Conservation (phyloP, 2,888 invertebrate genomes). For the Odontomyia ornata region DNA sequence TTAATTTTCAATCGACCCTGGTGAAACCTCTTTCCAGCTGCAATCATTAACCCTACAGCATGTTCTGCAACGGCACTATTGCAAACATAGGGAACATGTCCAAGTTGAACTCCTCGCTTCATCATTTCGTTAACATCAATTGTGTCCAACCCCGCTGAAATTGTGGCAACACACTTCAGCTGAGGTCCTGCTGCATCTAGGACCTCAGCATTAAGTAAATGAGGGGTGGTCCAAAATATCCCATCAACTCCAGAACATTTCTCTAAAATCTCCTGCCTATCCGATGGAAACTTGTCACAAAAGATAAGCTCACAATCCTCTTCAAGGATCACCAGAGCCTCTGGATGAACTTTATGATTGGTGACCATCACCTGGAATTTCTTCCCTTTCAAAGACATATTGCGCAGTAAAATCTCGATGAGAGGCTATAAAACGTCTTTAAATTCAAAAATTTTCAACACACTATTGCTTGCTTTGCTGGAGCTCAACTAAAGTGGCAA, state of each 20-base stretch:
- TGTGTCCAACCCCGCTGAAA: constrained; percentile 85
- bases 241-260: constrained; percentile 50
- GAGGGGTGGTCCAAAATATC: constrained; percentile 50
- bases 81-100: constrained; percentile 77
- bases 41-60: constrained; percentile 75
- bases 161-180: constrained; percentile 76
- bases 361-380: constrained; percentile 27
- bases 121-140: constrained; percentile 75
- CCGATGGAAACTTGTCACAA: constrained; percentile 41
- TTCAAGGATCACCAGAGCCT: constrained; percentile 16
- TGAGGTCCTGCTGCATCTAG: constrained; percentile 63
- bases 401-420: too few relatives aligned
- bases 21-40: constrained; percentile 75
- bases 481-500: neutral
- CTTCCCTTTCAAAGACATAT: neutral
- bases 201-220: constrained; percentile 45
- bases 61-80: constrained; percentile 80
- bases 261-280: constrained; percentile 44
- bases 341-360: constrained; percentile 29
- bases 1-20: constrained; percentile 74
- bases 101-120: constrained; percentile 72
- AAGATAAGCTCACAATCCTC: constrained; percentile 67
- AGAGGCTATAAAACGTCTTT: too few relatives aligned
- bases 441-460: too few relatives aligned
- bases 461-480: neutral